Evolutionary conservation across 2,797 vertebrate genomes (phyloP), one percentile per base, ranked within the genome.

Genomic region (Onychomys leucogaster): DNA sequence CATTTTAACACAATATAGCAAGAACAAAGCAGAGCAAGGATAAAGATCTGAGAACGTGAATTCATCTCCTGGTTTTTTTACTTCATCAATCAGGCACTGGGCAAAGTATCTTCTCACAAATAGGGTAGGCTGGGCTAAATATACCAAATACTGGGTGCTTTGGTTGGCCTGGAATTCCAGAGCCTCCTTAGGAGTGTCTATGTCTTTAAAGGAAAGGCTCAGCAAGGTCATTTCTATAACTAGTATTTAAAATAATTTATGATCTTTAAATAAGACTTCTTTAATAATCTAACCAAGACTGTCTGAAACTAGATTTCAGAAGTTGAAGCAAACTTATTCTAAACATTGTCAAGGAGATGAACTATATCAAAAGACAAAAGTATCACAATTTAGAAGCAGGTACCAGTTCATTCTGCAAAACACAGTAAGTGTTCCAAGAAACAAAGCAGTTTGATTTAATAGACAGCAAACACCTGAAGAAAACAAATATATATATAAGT

Each of bases 221-320:
- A 75, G 78, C 17, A 95, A 88, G 49, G 32, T 94, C 59, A 82
- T 89, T 87, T 87, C 81, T 59, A 69, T 49, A 86, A 93, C 3
- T 69, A 49, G 81, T 21, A 90, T 69, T 95, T 94, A 85, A 95
- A 95, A 94, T 93, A 89, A 90, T 90, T 95, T 92, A 90, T 95
- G 57, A 88, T 92, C 8, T 27, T 93, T 63, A 80, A 59, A 94
- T 67, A 91, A 96, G 23, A 29, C 67, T 87, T 96, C 85, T 89
- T 92, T 83, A 96, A 76, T 91, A 75, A 29, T 55, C 94, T 94
- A 94, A 95, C 55, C 13, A 90, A 92, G 21, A 37, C 90, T 92
- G 94, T 93, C 37, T 81, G 52, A 94, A 85, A 84, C 2, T 59
- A 94, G 16, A 84, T 93, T 96, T 95, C 59, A 96, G 92, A 10